These are phyloP conservation scores for Oostethus manadensis DNA, from an alignment of 2,113 vertebrate genomes.

Conservation along the genomic window DNA sequence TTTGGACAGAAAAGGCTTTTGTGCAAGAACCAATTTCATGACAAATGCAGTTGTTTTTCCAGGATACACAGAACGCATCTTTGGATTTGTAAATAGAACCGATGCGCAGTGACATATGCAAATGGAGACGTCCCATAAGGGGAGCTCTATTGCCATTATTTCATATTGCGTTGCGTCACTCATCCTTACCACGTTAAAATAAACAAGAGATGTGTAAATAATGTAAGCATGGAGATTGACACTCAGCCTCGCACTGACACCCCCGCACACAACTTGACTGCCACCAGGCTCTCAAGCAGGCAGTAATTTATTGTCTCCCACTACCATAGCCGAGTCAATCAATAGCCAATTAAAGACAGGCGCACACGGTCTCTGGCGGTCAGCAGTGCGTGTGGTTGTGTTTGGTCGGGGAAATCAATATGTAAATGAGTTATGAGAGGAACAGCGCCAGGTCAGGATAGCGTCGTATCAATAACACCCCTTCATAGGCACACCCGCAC, in stretches of 20 bases:
- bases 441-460: slow-evolving; percentile 15
- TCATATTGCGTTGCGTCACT: slow-evolving; percentile 44
- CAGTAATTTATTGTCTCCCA: slow-evolving; percentile 57
- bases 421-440: slow-evolving; percentile 45
- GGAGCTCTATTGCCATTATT: slow-evolving; percentile 33
- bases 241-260: slow-evolving; percentile 20
- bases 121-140: slow-evolving; percentile 44
- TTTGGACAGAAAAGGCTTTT: slow-evolving; percentile 34
- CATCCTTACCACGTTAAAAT: slow-evolving; percentile 40
- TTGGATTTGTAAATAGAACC: slow-evolving; percentile 24
- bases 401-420: slow-evolving; percentile 56
- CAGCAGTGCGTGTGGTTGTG: slow-evolving; percentile 19
- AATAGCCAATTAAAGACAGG: slow-evolving; percentile 69
- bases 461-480: slow-evolving; percentile 24
- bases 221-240: slow-evolving; percentile 37
- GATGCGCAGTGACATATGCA: slow-evolving; percentile 36
- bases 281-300: slow-evolving; percentile 32
- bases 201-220: slow-evolving; percentile 55
- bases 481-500: no score
- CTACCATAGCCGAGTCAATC: slow-evolving; percentile 57
- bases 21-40: slow-evolving; percentile 28
- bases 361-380: slow-evolving; percentile 35
- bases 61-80: neutral
- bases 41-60: slow-evolving; percentile 25
- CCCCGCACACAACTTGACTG: slow-evolving; percentile 13